Conservation (phyloP, 1,140 invertebrate species). For the Bombus sibiricus region DNA sequence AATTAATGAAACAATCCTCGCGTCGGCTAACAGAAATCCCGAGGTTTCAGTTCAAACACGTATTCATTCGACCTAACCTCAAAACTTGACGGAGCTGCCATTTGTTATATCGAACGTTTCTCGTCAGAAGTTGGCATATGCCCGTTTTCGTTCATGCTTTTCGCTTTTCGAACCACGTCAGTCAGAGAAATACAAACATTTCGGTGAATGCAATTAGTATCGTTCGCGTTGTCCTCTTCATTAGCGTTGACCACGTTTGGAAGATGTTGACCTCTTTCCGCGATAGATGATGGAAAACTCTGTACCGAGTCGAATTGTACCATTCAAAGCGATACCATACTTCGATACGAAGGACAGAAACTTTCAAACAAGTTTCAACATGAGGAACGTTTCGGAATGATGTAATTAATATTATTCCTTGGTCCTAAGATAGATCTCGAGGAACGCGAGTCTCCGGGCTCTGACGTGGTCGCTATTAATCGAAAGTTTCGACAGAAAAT, state of each 20-base stretch:
- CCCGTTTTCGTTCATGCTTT: background rate
- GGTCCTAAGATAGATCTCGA: background rate
- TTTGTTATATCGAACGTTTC: background rate
- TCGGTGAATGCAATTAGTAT: background rate
- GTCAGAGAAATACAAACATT: background rate
- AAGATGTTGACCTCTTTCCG: background rate
- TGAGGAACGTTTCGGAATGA: background rate
- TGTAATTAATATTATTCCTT: constrained; percentile 12
- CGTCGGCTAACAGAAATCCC: background rate
- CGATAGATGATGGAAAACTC: background rate
- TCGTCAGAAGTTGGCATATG: too few relatives aligned
- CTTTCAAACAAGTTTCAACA: background rate
- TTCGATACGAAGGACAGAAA: background rate
- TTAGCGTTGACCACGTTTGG: background rate
- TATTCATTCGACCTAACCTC: background rate
- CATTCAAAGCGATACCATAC: background rate
- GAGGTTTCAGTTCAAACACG: background rate
- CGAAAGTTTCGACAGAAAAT: background rate
- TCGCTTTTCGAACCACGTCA: background rate
- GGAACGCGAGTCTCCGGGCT: background rate
- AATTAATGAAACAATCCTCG: background rate
- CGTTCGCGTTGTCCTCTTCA: background rate
- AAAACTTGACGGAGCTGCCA: background rate
- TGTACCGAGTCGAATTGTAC: too few relatives aligned
- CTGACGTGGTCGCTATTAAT: background rate